phyloP scores from a whole-genome alignment of 2,113 vertebrate species.

The Pluvialis apricaria region DNA sequence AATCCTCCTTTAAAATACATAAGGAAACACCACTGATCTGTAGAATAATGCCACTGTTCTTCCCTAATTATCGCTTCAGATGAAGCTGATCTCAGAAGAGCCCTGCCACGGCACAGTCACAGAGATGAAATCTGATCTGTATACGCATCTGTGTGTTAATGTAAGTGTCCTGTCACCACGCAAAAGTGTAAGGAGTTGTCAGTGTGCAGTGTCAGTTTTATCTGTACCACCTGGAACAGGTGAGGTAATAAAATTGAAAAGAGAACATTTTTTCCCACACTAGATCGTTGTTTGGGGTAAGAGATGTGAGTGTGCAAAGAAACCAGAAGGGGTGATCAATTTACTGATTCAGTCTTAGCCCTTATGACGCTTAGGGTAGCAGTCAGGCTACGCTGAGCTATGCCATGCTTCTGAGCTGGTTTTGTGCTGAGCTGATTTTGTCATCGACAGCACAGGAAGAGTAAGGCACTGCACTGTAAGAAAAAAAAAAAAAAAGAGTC shows the following conservation, averaged over 20 bases:
- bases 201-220: background rate
- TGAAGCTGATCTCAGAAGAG: background rate
- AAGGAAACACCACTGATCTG: background rate
- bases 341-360: background rate
- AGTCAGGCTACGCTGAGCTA: background rate
- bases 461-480: background rate
- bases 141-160: background rate
- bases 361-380: background rate
- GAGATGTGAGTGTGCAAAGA: background rate
- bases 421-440: background rate
- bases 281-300: background rate
- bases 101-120: background rate
- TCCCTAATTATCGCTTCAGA: background rate
- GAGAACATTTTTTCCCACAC: background rate
- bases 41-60: background rate
- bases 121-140: background rate
- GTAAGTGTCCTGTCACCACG: background rate
- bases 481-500: background rate
- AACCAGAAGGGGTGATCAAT: background rate
- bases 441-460: background rate
- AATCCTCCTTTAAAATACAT: background rate
- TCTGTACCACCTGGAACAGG: background rate
- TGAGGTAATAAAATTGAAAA: background rate
- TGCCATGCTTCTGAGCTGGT: background rate
- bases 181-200: background rate